Evolutionary conservation across 2,888 invertebrate species (phyloP).

Genomic region (Axea sp.): DNA sequence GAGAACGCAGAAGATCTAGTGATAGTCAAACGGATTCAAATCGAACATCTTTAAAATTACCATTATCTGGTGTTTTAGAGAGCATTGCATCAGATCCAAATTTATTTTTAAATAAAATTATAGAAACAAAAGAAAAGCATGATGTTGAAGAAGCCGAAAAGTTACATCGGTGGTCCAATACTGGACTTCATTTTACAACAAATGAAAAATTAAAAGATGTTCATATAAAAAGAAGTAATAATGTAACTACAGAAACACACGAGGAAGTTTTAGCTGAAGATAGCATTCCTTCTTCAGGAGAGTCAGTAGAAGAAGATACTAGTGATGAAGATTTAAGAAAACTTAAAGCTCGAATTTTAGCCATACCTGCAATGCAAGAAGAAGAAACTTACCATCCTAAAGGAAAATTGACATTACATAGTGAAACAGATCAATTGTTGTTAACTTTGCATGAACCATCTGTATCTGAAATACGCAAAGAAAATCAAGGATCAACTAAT

Average conservation of each 20-base stretch:
- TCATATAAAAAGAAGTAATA: too few species aligned
- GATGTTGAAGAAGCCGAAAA: conserved; percentile 50
- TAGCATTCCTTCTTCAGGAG: conserved; percentile 69
- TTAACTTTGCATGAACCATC: not conserved
- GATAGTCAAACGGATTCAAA: conserved; percentile 71
- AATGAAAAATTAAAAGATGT: too few species aligned
- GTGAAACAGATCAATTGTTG: conserved; percentile 29
- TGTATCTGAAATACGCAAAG: not conserved
- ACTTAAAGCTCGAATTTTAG: conserved; percentile 73
- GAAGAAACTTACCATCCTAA: conserved; percentile 76
- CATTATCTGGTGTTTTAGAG: conserved; percentile 55
- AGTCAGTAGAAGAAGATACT: conserved; percentile 68
- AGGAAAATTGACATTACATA: conserved; percentile 68
- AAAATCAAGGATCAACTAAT: not conserved
- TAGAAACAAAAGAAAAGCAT: conserved; percentile 10
- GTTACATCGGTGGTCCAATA: conserved; percentile 70
- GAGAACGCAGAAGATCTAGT: conserved; percentile 72
- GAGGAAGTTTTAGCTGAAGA: conserved; percentile 61
- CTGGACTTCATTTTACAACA: too few species aligned
- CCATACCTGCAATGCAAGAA: conserved; percentile 71
- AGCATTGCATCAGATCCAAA: conserved; percentile 73
- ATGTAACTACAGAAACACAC: too few species aligned
- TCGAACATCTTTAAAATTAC: conserved; percentile 57
- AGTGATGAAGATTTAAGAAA: conserved; percentile 72
- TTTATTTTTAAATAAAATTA: conserved; percentile 62